These are phyloP conservation scores for Yponomeuta sedellus DNA, from an alignment of 2,888 invertebrate genomes.

Conservation along the genomic window DNA sequence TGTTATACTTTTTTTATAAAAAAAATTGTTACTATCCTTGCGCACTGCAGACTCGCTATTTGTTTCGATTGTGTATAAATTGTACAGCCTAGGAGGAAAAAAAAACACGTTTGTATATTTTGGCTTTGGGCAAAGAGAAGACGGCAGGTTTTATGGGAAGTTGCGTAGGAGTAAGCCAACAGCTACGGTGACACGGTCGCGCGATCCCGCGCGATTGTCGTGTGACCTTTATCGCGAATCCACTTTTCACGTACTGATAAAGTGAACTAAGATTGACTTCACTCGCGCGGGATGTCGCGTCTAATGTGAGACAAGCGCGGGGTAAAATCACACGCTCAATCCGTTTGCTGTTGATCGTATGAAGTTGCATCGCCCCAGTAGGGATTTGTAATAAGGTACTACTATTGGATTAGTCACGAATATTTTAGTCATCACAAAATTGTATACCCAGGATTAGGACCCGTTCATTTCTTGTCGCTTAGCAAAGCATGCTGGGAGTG, in stretches of 20 bases:
- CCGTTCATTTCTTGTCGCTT: slow-evolving; percentile 53
- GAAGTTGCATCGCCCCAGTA: background rate
- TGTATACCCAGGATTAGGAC: slow-evolving; percentile 54
- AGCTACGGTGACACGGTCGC: slow-evolving; percentile 9
- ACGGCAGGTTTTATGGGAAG: slow-evolving; percentile 48
- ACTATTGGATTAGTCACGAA: slow-evolving; percentile 59
- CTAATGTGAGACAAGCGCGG: slow-evolving; percentile 16
- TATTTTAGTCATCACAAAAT: slow-evolving; percentile 67
- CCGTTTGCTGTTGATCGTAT: slow-evolving; percentile 13
- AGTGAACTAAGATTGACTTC: no score
- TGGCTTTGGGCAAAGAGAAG: slow-evolving; percentile 56
- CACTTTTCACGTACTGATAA: no score
- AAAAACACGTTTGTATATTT: slow-evolving; percentile 66
- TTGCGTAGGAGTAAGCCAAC: slow-evolving; percentile 45
- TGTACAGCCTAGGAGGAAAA: slow-evolving; percentile 53
- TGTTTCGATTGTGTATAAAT: slow-evolving; percentile 58
- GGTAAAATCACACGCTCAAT: slow-evolving; percentile 1
- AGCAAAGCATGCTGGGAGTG: slow-evolving; percentile 58
- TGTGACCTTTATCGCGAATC: no score
- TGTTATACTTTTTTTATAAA: background rate
- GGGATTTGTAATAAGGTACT: slow-evolving; percentile 42
- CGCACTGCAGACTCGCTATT: slow-evolving; percentile 34
- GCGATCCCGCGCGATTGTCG: slow-evolving; percentile 13
- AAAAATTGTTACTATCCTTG: slow-evolving; percentile 19
- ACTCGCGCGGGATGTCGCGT: slow-evolving; percentile 23